Evolutionary conservation across 2,888 invertebrate species (phyloP).

Genomic region (Halocaridina rubra): DNA sequence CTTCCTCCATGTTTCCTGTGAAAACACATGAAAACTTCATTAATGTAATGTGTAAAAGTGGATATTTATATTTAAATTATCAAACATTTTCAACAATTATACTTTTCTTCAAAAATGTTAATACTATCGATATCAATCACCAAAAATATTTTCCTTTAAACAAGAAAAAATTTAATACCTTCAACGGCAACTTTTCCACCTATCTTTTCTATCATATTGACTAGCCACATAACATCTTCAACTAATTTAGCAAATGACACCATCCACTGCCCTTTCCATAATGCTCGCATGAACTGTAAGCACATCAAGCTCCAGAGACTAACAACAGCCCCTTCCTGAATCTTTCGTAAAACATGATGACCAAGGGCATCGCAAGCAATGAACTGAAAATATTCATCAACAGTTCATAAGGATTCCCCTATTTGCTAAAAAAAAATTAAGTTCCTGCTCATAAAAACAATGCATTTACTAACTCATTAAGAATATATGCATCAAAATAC

Average conservation of each 20-base stretch:
- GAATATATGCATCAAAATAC: no score
- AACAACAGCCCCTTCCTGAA: slow-evolving; percentile 40
- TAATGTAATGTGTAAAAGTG: no score
- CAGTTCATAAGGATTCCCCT: no score
- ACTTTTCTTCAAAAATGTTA: no score
- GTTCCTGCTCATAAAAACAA: no score
- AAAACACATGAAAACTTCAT: no score
- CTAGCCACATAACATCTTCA: slow-evolving; percentile 35
- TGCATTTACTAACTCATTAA: no score
- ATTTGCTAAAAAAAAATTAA: no score
- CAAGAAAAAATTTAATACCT: not conserved
- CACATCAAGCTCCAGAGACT: slow-evolving; percentile 56
- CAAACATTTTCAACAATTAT: no score
- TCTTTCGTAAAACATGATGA: slow-evolving; percentile 22
- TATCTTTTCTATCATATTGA: slow-evolving; percentile 19
- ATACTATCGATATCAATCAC: no score
- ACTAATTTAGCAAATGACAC: slow-evolving; percentile 21
- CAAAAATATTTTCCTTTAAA: no score
- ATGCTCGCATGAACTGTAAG: slow-evolving; percentile 15
- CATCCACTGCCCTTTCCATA: slow-evolving; percentile 20
- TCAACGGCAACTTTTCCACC: slow-evolving; percentile 40
- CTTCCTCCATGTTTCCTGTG: slow-evolving; percentile 41
- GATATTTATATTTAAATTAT: no score
- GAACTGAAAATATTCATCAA: slow-evolving; percentile 41
- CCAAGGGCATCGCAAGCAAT: slow-evolving; percentile 52